A percentile compares a stretch with the other conserved stretches of the same genome.
Evolutionary conservation across 2,113 vertebrate genomes (phyloP).

Genomic region (Verasper variegatus): DNA sequence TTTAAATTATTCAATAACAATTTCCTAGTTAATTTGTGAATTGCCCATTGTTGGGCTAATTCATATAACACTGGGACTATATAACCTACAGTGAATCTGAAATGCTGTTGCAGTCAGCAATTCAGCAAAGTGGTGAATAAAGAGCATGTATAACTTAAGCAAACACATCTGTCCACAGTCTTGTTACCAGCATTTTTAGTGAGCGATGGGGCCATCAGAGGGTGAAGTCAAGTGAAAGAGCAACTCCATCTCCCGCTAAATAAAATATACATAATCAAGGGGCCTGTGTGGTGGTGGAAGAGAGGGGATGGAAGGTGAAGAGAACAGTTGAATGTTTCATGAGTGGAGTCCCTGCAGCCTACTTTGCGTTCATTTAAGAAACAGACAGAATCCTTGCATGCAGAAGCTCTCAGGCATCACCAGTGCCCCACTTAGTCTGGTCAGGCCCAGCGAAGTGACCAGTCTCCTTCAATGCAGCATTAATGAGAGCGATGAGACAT

Average conservation of each 20-base stretch:
- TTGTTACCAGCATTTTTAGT: slow-evolving; percentile 53
- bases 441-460: slow-evolving; percentile 32
- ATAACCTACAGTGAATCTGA: not conserved
- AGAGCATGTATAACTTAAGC: slow-evolving; percentile 1
- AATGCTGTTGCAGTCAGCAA: not conserved
- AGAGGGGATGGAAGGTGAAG: slow-evolving; percentile 42
- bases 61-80: not conserved
- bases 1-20: too few species aligned
- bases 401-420: slow-evolving; percentile 7
- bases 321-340: slow-evolving; percentile 77
- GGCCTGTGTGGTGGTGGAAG: slow-evolving; percentile 22
- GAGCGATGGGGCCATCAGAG: slow-evolving; percentile 39
- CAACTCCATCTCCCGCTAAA: slow-evolving; percentile 44
- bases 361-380: slow-evolving; percentile 70
- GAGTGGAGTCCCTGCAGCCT: slow-evolving; percentile 65
- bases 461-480: slow-evolving; percentile 36
- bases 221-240: slow-evolving; percentile 57
- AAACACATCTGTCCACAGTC: slow-evolving; percentile 13
- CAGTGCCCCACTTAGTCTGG: slow-evolving; percentile 20
- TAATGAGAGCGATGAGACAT: slow-evolving; percentile 52
- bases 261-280: slow-evolving; percentile 72
- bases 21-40: too few species aligned
- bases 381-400: slow-evolving; percentile 38
- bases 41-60: not conserved
- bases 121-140: not conserved